Conservation (phyloP, 35 echinoderm and acorn worm species). For the Apostichopus parvimensis region DNA sequence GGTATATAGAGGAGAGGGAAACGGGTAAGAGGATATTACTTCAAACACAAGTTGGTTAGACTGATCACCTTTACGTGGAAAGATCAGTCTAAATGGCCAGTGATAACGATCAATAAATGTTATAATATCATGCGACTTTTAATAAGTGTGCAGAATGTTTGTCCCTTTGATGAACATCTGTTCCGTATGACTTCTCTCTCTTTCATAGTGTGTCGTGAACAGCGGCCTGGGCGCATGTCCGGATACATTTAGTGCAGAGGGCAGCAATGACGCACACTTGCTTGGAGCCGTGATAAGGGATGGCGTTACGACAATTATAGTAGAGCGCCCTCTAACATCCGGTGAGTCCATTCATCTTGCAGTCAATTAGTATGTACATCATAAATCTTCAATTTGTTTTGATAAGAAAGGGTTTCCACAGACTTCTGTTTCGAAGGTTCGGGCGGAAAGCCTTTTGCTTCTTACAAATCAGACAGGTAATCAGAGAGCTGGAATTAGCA, state of each 20-base stretch:
- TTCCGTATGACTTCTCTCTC: not conserved
- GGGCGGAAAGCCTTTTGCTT: not conserved
- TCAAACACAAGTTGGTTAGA: not conserved
- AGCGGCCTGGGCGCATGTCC: constrained; percentile 38
- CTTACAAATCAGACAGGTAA: not conserved
- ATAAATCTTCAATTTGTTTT: not conserved
- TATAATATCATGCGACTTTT: too few relatives aligned
- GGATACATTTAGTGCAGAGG: not conserved
- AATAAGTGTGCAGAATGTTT: not conserved
- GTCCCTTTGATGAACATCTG: not conserved
- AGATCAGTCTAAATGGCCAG: not conserved
- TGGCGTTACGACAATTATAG: not conserved
- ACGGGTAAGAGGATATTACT: not conserved
- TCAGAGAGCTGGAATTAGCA: not conserved
- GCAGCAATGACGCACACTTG: not conserved
- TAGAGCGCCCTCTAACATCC: constrained; percentile 6
- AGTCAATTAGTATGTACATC: not conserved
- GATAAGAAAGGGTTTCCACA: not conserved
- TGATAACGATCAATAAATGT: not conserved
- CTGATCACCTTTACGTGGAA: not conserved
- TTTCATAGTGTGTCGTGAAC: constrained; percentile 21
- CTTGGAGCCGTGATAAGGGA: not conserved
- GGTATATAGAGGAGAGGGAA: too few relatives aligned
- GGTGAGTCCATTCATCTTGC: constrained; percentile 5
- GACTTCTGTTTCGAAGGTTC: not conserved